Evolutionary conservation across 37 sponge, comb jelly and placozoan genomes (phyloP), one percentile per base, ranked within the genome.

Genomic region (Hexactinellida sp.): DNA sequence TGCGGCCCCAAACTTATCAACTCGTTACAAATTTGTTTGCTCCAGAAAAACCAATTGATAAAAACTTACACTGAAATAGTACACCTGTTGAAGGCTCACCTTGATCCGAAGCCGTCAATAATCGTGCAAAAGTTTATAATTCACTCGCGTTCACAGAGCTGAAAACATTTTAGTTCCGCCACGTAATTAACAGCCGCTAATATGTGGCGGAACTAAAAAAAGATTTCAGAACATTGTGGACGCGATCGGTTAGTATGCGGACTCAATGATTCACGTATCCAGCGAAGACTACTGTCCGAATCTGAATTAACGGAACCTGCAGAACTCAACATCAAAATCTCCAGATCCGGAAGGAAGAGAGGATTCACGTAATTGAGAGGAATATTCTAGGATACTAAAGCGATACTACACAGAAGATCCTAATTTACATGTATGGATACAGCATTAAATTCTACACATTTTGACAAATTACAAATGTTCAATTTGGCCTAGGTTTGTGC

Each of bases 201-300:
- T 86, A 30, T 36, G 82, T 63, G 38, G 63, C 86, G 23, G 86
- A 86, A 36, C 35, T 86, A n/a, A 55, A 37, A n/a, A 36, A 36
- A 71, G 3, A 3, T 86, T 24, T 36, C 86, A 36, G 86, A 86
- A 71, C 82, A 86, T 24, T 86, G 86, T 37, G n/a, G 76, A n/a
- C 76, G 86, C 10, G 86, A 86, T 30, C 86, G 86, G 23, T 36
- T 86, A 5, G 86, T 84, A 3, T 84, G 85, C 35, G 85, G 85
- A 3, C 3, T 84, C 30, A 38, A 85, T 32, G 54, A 85, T 37
- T 25, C 54, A 3, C 35, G 54, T 52, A 51, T 85, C 36, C 85
- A 87, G 82, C 84, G 82, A n/a, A 87, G 82, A 37, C 85, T 87
- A 1, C 52, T 86, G 38, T 37, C 86, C 37, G 82, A 82, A 37